phyloP scores from a whole-genome alignment of 2,888 invertebrate genomes.

The Agrilus cyanescens region DNA sequence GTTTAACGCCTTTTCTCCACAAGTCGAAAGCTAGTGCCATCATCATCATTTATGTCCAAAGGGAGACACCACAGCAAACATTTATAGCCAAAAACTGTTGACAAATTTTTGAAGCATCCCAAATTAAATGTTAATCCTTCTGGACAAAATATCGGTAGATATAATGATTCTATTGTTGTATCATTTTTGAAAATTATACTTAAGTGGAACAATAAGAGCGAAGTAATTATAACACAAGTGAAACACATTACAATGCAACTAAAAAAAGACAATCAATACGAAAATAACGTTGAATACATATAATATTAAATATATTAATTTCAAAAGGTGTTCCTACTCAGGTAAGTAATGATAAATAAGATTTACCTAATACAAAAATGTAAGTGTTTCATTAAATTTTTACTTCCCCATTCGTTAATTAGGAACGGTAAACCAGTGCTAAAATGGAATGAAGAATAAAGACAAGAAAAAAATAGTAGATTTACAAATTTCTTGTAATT shows the following conservation, averaged over 20 bases:
- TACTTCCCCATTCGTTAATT: constrained; percentile 70
- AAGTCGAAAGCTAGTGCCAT: constrained; percentile 12
- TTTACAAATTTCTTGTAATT: constrained; percentile 96
- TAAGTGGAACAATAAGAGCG: constrained; percentile 85
- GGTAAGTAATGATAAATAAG: too few relatives aligned
- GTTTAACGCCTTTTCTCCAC: too few relatives aligned
- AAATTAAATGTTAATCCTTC: constrained; percentile 82
- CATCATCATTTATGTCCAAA: constrained; percentile 65
- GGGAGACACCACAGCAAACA: constrained; percentile 75
- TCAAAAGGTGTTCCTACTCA: too few relatives aligned
- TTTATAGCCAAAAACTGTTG: constrained; percentile 83
- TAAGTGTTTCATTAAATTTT: constrained; percentile 69
- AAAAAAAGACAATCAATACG: constrained; percentile 43
- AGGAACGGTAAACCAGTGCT: constrained; percentile 71
- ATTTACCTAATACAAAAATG: constrained; percentile 29
- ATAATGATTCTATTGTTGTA: constrained; percentile 87
- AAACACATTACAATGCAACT: constrained; percentile 87
- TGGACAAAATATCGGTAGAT: constrained; percentile 73
- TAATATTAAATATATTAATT: too few relatives aligned
- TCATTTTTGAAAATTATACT: constrained; percentile 79
- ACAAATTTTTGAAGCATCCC: constrained; percentile 75
- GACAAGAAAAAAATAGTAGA: constrained; percentile 78
- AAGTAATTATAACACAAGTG: constrained; percentile 85
- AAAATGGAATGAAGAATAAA: constrained; percentile 78
- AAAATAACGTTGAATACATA: too few relatives aligned